A percentile compares a stretch with the other conserved stretches of the same genome.
Conservation (phyloP, 2,888 invertebrate genomes). For the Thelaira solivaga region DNA sequence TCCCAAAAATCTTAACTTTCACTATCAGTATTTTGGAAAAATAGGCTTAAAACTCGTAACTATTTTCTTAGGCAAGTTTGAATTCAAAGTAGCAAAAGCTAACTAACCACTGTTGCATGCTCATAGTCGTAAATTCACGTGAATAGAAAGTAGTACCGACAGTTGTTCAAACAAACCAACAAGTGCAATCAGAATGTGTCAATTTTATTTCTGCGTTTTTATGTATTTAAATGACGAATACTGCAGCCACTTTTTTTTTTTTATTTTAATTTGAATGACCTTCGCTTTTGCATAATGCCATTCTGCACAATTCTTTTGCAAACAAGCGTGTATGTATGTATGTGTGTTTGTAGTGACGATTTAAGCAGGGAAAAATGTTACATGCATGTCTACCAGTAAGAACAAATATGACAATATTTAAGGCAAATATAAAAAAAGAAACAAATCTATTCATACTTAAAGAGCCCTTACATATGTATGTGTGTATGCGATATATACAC, state of each 20-base stretch:
- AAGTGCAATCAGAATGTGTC: conserved; percentile 4
- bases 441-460: background rate
- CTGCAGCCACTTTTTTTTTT: conserved; percentile 3
- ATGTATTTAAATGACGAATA: background rate
- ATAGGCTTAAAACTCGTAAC: too few species aligned
- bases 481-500: too few species aligned
- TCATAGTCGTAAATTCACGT: too few species aligned
- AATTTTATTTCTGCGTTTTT: background rate
- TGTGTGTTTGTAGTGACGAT: background rate
- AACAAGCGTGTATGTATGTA: too few species aligned
- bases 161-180: background rate
- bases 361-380: conserved; percentile 2
- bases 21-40: too few species aligned
- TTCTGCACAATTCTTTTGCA: background rate
- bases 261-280: conserved; percentile 28
- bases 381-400: background rate
- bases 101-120: too few species aligned
- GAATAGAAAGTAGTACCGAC: too few species aligned
- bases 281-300: conserved; percentile 21
- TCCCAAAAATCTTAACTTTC: too few species aligned
- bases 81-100: too few species aligned
- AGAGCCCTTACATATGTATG: background rate
- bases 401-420: background rate
- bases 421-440: too few species aligned
- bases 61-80: too few species aligned